These are phyloP conservation scores for Telenomus remus DNA, from an alignment of 1,140 invertebrate species.

Conservation along the genomic window DNA sequence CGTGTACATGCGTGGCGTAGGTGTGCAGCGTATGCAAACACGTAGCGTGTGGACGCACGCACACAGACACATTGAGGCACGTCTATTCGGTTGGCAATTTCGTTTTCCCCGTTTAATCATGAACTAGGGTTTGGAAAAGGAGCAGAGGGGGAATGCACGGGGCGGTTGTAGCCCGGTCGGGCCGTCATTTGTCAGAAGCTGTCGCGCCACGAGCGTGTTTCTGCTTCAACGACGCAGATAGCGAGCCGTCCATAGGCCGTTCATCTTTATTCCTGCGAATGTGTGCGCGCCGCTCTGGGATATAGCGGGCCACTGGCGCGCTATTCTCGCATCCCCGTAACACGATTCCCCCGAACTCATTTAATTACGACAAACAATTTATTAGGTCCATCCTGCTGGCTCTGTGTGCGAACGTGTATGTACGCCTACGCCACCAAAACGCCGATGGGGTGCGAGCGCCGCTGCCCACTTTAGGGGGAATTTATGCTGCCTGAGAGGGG, in stretches of 20 bases:
- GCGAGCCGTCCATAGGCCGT: slow-evolving; percentile 74
- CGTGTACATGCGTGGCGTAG: slow-evolving; percentile 47
- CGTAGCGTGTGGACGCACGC: background rate
- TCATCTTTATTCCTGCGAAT: slow-evolving; percentile 74
- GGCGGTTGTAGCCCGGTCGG: slow-evolving; percentile 70
- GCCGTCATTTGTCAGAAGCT: slow-evolving; percentile 76
- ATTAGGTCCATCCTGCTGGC: slow-evolving; percentile 70
- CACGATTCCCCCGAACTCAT: slow-evolving; percentile 74
- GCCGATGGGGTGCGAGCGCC: slow-evolving; percentile 45
- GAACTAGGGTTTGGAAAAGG: slow-evolving; percentile 53
- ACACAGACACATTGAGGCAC: slow-evolving; percentile 14
- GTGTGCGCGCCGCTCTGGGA: slow-evolving; percentile 57
- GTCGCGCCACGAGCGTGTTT: slow-evolving; percentile 75
- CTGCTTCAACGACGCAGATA: slow-evolving; percentile 74
- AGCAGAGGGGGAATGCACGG: slow-evolving; percentile 44
- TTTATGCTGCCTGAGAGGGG: slow-evolving; percentile 28
- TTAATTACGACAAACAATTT: slow-evolving; percentile 77
- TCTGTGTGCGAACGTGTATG: slow-evolving; percentile 49
- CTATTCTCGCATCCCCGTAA: slow-evolving; percentile 61
- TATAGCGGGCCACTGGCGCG: slow-evolving; percentile 48
- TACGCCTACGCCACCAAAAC: slow-evolving; percentile 67
- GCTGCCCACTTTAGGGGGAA: slow-evolving; percentile 44
- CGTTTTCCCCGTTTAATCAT: slow-evolving; percentile 73
- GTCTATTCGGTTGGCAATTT: slow-evolving; percentile 69
- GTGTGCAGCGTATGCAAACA: slow-evolving; percentile 27